Conservation (phyloP, 2,888 invertebrate genomes). For the Diploptera punctata region DNA sequence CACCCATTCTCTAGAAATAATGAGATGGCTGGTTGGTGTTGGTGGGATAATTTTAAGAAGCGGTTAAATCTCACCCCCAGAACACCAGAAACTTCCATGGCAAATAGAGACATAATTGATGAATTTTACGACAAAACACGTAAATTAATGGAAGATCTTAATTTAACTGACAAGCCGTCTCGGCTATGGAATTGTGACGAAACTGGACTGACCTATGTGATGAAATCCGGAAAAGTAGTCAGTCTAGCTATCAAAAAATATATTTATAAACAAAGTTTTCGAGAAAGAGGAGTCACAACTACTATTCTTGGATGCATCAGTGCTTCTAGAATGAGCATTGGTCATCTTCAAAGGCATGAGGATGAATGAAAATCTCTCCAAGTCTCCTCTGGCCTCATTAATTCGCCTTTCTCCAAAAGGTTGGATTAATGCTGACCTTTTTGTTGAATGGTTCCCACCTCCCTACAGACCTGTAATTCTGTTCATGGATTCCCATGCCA, state of each 20-base stretch:
- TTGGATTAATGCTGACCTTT: too few species aligned
- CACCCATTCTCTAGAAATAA: not conserved
- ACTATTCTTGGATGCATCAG: not conserved
- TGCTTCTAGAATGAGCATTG: slow-evolving; percentile 1
- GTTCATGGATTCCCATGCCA: not conserved
- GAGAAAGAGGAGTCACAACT: too few species aligned
- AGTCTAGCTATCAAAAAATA: too few species aligned
- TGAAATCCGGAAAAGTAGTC: too few species aligned
- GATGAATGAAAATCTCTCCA: not conserved
- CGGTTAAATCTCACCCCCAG: not conserved
- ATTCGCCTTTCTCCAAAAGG: too few species aligned
- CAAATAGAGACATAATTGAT: not conserved
- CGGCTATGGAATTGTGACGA: not conserved
- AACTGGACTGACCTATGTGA: not conserved
- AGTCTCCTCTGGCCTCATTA: slow-evolving; percentile 4
- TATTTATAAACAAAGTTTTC: too few species aligned
- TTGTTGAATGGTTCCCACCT: too few species aligned
- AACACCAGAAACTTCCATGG: slow-evolving; percentile 5
- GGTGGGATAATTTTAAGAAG: not conserved
- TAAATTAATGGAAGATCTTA: not conserved
- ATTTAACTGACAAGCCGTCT: not conserved
- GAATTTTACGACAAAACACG: not conserved
- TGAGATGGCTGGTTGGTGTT: not conserved
- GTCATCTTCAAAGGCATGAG: not conserved
- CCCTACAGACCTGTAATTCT: not conserved